These are phyloP conservation scores for Myripristis murdjan DNA, from an alignment of 2,797 vertebrate species.

Conservation along the genomic window DNA sequence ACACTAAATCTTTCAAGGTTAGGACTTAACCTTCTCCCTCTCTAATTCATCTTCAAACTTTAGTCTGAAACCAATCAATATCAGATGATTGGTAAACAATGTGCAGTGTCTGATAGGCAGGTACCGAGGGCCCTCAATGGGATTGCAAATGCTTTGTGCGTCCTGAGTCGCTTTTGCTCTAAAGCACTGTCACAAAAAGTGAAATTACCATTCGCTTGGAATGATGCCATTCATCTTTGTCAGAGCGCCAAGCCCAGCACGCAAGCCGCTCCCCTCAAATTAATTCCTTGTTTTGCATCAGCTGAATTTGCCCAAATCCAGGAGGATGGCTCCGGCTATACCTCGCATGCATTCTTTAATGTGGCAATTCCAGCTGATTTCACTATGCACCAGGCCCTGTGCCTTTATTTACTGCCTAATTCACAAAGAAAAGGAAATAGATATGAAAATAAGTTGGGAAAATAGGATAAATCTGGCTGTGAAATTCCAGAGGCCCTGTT, in stretches of 20 bases:
- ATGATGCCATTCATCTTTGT: slow-evolving; percentile 99
- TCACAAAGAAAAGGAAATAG: slow-evolving; percentile 96
- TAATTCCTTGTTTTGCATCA: slow-evolving; percentile 99
- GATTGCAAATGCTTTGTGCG: slow-evolving; percentile 99
- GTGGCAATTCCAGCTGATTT: slow-evolving; percentile 95
- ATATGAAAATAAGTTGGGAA: slow-evolving; percentile 97
- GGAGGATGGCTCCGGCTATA: slow-evolving; percentile 93
- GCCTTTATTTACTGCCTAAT: slow-evolving; percentile 98
- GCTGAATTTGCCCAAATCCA: slow-evolving; percentile 99
- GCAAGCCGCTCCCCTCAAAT: slow-evolving; percentile 97
- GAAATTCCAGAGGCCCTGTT: slow-evolving; percentile 89
- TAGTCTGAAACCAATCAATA: slow-evolving; percentile 99
- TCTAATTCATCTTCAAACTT: slow-evolving; percentile 99
- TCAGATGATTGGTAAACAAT: slow-evolving; percentile 99
- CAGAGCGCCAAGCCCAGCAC: slow-evolving; percentile 96
- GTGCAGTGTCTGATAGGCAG: slow-evolving; percentile 99
- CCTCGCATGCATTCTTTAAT: slow-evolving; percentile 95
- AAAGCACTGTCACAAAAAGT: slow-evolving; percentile 99
- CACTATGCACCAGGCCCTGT: slow-evolving; percentile 81
- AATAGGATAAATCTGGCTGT: slow-evolving; percentile 95
- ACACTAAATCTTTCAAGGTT: slow-evolving; percentile 99
- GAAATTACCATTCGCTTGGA: slow-evolving; percentile 99
- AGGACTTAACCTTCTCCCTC: slow-evolving; percentile 99
- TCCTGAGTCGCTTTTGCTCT: slow-evolving; percentile 96
- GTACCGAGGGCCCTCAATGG: slow-evolving; percentile 97